Evolutionary conservation across 92 coral and sea anemone species (phyloP).

Genomic region (Actinostola sp.): DNA sequence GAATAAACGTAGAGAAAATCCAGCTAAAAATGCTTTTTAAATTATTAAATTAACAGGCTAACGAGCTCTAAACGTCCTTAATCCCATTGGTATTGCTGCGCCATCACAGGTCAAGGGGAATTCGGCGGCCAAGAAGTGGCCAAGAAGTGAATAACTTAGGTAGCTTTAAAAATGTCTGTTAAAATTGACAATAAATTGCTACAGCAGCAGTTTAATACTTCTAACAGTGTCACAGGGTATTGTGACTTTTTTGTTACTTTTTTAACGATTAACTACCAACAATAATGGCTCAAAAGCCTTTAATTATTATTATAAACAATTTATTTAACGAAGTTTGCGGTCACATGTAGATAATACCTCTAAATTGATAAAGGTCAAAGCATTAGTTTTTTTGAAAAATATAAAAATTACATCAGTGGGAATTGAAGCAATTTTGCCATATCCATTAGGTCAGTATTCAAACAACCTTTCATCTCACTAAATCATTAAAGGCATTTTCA

Average conservation of each 20-base stretch:
- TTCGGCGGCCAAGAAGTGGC: background rate
- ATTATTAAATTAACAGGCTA: conserved; percentile 8
- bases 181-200: background rate
- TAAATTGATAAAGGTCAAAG: background rate
- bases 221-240: conserved; percentile 28
- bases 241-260: conserved; percentile 12
- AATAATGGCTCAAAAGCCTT: background rate
- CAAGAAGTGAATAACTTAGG: background rate
- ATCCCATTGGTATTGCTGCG: background rate
- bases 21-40: no score
- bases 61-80: conserved; percentile 12
- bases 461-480: background rate
- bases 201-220: background rate
- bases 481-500: background rate
- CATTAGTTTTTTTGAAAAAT: conserved; percentile 11
- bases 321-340: background rate
- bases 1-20: no score
- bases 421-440: no score
- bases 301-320: background rate
- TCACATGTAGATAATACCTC: conserved; percentile 6
- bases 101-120: conserved; percentile 4
- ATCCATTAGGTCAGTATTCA: background rate
- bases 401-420: no score
- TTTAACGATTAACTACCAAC: background rate
- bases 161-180: conserved; percentile 9